phyloP scores from a whole-genome alignment of 2,797 vertebrate species.

The Todus mexicanus region DNA sequence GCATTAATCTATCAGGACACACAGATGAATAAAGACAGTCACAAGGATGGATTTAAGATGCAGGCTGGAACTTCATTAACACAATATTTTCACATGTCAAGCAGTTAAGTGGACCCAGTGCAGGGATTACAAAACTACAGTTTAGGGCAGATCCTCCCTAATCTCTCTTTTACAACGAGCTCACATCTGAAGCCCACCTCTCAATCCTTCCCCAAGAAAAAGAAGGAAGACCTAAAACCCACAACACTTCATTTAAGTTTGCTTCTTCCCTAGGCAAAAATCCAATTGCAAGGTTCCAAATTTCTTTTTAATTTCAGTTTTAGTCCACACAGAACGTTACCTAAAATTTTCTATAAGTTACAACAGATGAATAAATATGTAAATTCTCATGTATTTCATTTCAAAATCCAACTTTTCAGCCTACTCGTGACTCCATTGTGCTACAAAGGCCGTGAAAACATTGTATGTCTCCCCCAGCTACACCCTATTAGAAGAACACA shows the following conservation, averaged over 20 bases:
- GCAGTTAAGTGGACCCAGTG: neutral
- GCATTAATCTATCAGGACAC: slow-evolving; percentile 33
- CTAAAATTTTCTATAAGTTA: neutral
- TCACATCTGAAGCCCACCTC: neutral
- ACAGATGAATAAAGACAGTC: slow-evolving; percentile 50
- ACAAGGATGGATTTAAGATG: slow-evolving; percentile 59
- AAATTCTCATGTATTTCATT: neutral
- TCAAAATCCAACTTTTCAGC: neutral
- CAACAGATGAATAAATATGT: neutral
- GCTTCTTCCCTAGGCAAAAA: neutral
- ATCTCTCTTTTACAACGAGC: neutral
- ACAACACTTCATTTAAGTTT: neutral
- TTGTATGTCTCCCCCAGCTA: neutral
- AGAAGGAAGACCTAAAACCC: neutral
- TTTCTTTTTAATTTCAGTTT: neutral
- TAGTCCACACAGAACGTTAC: neutral
- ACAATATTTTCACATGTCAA: slow-evolving; percentile 55
- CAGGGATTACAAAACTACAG: neutral
- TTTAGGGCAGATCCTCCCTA: neutral
- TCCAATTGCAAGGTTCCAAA: neutral
- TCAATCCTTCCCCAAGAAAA: neutral
- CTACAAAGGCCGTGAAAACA: neutral
- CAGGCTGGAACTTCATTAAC: slow-evolving; percentile 52
- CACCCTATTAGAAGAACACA: neutral
- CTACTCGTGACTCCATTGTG: neutral